These are phyloP conservation scores for Anguilla obscura DNA, from an alignment of 2,797 vertebrate genomes.

Conservation along the genomic window DNA sequence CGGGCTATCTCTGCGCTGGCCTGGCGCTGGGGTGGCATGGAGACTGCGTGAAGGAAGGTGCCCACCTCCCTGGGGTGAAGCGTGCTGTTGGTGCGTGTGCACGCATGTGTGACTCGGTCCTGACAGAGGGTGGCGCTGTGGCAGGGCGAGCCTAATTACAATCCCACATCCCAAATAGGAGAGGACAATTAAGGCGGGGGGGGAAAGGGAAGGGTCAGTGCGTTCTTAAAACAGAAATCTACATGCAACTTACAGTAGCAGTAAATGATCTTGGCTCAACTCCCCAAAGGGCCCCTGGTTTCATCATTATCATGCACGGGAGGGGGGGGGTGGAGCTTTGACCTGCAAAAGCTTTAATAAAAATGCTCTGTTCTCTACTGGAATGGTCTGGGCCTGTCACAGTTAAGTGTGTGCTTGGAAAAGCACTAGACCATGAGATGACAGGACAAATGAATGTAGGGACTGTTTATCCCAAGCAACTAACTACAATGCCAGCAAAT, in stretches of 20 bases:
- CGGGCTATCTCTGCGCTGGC: no score
- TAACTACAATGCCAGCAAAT: not conserved
- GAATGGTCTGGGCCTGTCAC: not conserved
- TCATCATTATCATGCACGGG: not conserved
- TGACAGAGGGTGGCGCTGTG: no score
- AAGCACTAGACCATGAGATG: not conserved
- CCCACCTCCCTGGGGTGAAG: no score
- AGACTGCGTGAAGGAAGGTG: no score
- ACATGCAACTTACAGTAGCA: not conserved
- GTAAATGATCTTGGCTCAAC: slow-evolving; percentile 4
- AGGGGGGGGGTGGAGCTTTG: not conserved
- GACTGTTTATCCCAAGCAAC: not conserved
- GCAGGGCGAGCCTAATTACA: no score
- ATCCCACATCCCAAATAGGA: no score
- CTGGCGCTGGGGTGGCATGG: no score
- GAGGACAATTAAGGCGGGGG: no score
- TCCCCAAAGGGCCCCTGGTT: not conserved
- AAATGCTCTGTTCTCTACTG: not conserved
- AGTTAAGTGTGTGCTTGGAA: not conserved
- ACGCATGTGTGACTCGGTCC: no score
- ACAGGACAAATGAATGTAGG: not conserved
- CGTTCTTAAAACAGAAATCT: not conserved
- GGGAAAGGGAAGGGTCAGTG: not conserved
- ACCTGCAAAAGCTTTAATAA: not conserved
- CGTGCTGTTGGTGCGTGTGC: no score